These are phyloP conservation scores for Drosophila nigrodunni DNA, from an alignment of 1,140 invertebrate species.

Conservation along the genomic window DNA sequence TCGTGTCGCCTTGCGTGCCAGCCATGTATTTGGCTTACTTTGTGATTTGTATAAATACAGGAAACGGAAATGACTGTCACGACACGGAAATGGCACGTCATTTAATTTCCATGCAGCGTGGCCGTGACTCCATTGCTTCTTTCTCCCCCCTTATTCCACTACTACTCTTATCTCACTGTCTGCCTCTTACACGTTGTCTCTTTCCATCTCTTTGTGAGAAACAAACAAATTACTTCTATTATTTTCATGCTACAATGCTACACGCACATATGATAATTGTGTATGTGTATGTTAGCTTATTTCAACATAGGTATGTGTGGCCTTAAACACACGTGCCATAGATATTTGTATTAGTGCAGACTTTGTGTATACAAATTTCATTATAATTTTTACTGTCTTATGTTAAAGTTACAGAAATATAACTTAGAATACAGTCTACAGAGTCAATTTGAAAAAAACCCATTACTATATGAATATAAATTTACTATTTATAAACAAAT, in stretches of 20 bases:
- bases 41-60: slow-evolving; percentile 84
- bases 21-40: slow-evolving; percentile 81
- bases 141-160: background rate
- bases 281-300: background rate
- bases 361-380: slow-evolving; percentile 37
- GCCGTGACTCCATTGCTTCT: slow-evolving; percentile 55
- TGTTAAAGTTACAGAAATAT: no score
- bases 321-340: background rate
- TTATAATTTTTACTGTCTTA: no score
- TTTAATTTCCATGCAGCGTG: slow-evolving; percentile 79
- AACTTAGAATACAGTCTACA: no score
- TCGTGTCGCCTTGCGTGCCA: slow-evolving; percentile 59
- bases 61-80: slow-evolving; percentile 82
- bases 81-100: slow-evolving; percentile 83
- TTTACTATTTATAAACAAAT: background rate
- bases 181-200: slow-evolving; percentile 29
- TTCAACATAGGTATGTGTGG: background rate
- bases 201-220: slow-evolving; percentile 46
- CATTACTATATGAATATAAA: no score
- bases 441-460: no score
- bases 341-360: slow-evolving; percentile 14
- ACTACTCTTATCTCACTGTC: background rate
- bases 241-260: slow-evolving; percentile 26
- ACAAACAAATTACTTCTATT: slow-evolving; percentile 59
- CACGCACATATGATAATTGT: background rate